Base-by-base conservation (phyloP, 2,113 vertebrate genomes). In the Ornithorhynchus anatinus region DNA sequence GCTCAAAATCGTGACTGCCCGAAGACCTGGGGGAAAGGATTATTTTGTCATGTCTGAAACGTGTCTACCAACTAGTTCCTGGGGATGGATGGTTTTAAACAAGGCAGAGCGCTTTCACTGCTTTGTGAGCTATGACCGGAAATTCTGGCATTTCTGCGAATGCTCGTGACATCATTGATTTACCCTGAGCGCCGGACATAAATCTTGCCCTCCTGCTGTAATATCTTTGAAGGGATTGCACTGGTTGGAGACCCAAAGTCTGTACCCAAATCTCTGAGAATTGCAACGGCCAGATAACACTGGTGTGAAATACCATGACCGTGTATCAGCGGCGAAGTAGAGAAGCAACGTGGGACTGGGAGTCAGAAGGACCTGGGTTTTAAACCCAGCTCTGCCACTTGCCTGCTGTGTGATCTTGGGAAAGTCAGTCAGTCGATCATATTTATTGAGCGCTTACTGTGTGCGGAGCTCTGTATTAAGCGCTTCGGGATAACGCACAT, bases 1-100 rank as follows among this genome's bases (percentile, higher is more conserved):
- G n/a, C n/a, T n/a, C n/a, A n/a, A n/a, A 1, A 42, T 1, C 38
- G 48, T 52, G 5, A 69, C 52, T 37, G 11, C 36, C 5, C 20
- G 9, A 6, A 40, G 23, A 19, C 10, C 13, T 22, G 50, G 5
- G 35, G 17, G 20, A 33, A 10, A 32, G 6, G 38, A 22, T 47
- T 69, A 57, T 19, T 13, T 72, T 83, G 62, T 69, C 36, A 65
- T 31, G 3, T 63, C n/a, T 39, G 45, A 48, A 16, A 58, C 23
- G 1, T 38, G 16, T 20, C 27, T 48, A 50, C 27, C 60, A 37
- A 44, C 4, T 7, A 33, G 47, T 59, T 7, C 5, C n/a, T 38
- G 19, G 17, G 76, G 37, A 54, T 10, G 37, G 8, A 50, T 35
- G 65, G 10, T 8, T 22, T 68, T 54, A 42, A 53, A 70, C 48